phyloP scores from a whole-genome alignment of 2,113 vertebrate species.

The Felis catus region F.catus_Fca126_mat1.0 CM031411.1:94897001-94897500 shows the following conservation, averaged over 20 bases:
- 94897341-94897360: background rate
- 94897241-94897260: background rate
- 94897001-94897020: background rate
- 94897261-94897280: background rate
- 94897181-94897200: too few species aligned
- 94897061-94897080: too few species aligned
- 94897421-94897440: background rate
- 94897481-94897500: background rate
- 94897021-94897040: background rate
- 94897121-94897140: too few species aligned
- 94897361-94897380: background rate
- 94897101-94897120: too few species aligned
- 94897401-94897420: background rate
- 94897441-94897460: background rate
- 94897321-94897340: slow-evolving; percentile 4
- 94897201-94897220: too few species aligned
- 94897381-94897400: background rate
- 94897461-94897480: slow-evolving; percentile 1
- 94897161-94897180: too few species aligned
- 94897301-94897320: background rate
- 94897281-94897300: slow-evolving; percentile 4
- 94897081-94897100: too few species aligned
- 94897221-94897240: too few species aligned
- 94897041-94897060: too few species aligned
- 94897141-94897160: too few species aligned